A percentile compares a stretch with the other conserved stretches of the same genome.
These are phyloP conservation scores for Cephus nigrinus DNA, from an alignment of 2,888 invertebrate species.

Conservation along the genomic window DNA sequence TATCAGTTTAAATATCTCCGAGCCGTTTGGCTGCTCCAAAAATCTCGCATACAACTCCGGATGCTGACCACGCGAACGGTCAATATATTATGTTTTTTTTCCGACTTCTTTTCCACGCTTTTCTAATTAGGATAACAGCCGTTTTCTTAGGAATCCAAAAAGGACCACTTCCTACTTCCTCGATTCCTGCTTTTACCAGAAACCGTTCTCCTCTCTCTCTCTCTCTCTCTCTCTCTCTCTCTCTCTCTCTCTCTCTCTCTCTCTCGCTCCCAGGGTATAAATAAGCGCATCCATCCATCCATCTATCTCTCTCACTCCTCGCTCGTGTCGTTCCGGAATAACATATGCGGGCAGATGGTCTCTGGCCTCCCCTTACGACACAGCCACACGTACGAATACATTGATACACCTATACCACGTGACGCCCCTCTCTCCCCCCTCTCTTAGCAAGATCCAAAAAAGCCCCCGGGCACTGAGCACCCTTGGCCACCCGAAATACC, in stretches of 20 bases:
- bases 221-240: constrained; percentile 4
- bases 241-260: constrained; percentile 24
- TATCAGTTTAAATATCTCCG: background rate
- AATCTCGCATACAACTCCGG: background rate
- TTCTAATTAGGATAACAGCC: constrained; percentile 50
- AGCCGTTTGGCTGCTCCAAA: background rate
- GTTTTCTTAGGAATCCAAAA: constrained; percentile 38
- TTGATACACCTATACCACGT: constrained; percentile 15
- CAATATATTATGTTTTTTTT: background rate
- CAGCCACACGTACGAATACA: constrained; percentile 14
- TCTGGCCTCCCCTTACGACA: constrained; percentile 38
- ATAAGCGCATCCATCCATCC: too few species aligned
- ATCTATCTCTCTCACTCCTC: constrained; percentile 31
- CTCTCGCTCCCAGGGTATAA: background rate
- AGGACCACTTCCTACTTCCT: constrained; percentile 51
- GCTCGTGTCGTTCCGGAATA: constrained; percentile 45
- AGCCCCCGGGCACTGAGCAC: constrained; percentile 10
- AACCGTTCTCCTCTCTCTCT: constrained; percentile 36
- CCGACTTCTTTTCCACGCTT: constrained; percentile 12
- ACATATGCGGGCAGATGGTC: constrained; percentile 63
- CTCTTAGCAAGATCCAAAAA: constrained; percentile 7
- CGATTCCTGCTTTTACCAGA: constrained; percentile 45
- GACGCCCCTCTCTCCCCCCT: constrained; percentile 15
- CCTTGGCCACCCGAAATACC: constrained; percentile 7
- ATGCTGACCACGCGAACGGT: background rate